Conservation (phyloP, 1,140 invertebrate species). For the Lerema accius region DNA sequence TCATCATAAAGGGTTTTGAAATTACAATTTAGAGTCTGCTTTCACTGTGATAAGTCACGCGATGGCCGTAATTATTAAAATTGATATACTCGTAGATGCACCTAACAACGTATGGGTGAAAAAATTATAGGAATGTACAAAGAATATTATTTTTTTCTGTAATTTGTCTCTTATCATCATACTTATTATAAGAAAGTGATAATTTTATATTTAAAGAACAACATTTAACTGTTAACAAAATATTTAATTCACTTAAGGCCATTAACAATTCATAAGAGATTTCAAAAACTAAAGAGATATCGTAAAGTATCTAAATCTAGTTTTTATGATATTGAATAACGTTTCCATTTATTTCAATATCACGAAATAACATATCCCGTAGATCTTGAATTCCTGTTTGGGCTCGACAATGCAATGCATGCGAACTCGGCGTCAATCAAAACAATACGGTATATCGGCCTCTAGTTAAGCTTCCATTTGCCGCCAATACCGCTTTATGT, state of each 20-base stretch:
- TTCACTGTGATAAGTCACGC: slow-evolving; percentile 70
- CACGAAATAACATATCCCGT: slow-evolving; percentile 28
- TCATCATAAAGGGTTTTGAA: slow-evolving; percentile 61
- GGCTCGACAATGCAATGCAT: slow-evolving; percentile 21
- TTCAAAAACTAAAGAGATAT: too few relatives aligned
- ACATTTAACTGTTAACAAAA: too few relatives aligned
- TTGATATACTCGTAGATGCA: slow-evolving; percentile 25
- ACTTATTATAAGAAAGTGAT: too few relatives aligned
- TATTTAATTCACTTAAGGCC: too few relatives aligned
- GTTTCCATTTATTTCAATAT: slow-evolving; percentile 22
- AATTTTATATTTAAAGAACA: too few relatives aligned
- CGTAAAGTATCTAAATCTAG: slow-evolving; percentile 12
- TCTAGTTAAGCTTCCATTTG: slow-evolving; percentile 17
- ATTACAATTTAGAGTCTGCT: slow-evolving; percentile 58
- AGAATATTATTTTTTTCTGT: background rate
- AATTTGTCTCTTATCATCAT: background rate
- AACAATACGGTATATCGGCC: background rate
- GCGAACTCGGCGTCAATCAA: slow-evolving; percentile 20
- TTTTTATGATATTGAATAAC: slow-evolving; percentile 22
- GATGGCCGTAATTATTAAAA: slow-evolving; percentile 47
- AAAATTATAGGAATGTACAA: slow-evolving; percentile 34
- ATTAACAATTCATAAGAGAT: too few relatives aligned
- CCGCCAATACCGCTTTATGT: slow-evolving; percentile 2
- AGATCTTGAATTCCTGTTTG: slow-evolving; percentile 22
- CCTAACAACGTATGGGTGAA: slow-evolving; percentile 23